Conservation (phyloP, 2,797 vertebrate genomes). For the Lemur catta region DNA sequence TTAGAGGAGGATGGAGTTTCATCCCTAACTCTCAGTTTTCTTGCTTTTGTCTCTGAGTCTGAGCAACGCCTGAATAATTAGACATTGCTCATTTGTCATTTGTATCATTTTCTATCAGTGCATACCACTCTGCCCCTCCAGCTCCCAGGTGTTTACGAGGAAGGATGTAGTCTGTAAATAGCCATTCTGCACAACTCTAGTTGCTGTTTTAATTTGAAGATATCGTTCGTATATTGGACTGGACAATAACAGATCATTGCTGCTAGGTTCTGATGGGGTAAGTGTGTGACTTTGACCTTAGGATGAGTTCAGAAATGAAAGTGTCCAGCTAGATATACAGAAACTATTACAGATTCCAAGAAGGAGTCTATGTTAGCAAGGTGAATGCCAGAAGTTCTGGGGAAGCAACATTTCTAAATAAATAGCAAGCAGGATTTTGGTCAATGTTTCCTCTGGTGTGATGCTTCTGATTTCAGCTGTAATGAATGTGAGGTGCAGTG, state of each 20-base stretch:
- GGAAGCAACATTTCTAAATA: conserved; percentile 51
- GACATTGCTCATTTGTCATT: conserved; percentile 46
- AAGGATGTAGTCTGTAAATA: conserved; percentile 30
- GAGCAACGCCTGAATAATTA: conserved; percentile 40
- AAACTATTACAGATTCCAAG: neutral
- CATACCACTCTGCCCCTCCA: neutral
- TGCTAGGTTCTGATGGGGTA: conserved; percentile 51
- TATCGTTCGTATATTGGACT: neutral
- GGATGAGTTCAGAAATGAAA: conserved; percentile 12
- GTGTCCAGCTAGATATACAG: conserved; percentile 17
- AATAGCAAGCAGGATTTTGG: neutral
- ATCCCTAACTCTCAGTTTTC: conserved; percentile 43
- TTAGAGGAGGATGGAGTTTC: conserved; percentile 57
- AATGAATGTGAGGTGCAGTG: conserved; percentile 10
- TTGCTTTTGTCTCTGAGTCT: conserved; percentile 57
- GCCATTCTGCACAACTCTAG: neutral
- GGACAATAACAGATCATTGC: conserved; percentile 1
- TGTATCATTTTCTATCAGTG: conserved; percentile 41
- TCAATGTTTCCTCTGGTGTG: conserved; percentile 53
- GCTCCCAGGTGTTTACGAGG: neutral
- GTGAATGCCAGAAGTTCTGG: conserved; percentile 5
- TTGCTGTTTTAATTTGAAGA: conserved; percentile 40
- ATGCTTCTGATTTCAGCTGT: conserved; percentile 36
- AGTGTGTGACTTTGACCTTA: conserved; percentile 11
- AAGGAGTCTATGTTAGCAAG: neutral